Base-by-base conservation (phyloP, 2,113 vertebrate species). In the Galemys pyrenaicus region DNA sequence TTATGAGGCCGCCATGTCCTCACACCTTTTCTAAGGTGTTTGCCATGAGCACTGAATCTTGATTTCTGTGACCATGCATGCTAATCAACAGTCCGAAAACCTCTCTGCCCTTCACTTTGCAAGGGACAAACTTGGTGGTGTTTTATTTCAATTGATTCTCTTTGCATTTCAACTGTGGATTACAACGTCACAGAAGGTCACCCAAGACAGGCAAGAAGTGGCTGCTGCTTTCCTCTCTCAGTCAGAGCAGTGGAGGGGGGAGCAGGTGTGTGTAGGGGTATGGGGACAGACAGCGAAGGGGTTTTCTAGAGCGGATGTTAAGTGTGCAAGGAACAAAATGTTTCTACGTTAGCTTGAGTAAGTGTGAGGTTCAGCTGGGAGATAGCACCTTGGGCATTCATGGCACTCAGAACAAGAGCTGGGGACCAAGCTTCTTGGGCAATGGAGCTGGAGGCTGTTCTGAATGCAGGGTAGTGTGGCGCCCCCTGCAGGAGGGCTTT, bases 51-150 rank as follows among this genome's bases (percentile, higher is more conserved):
- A 2, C 62, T 51, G 37, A 30, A 54, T 54, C 62, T 26, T 30
- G 54, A 92, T 49, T 28, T 84, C 74, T 70, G 41, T 73, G 93
- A 35, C 6, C 77, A 56, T 13, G n/a, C 16, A 0, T 49, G 71
- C 46, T 87, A 92, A 84, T 30, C 64, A 79, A 78, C 9, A 78
- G 49, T 51, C 67, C 67, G 71, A 7, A 64, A 82, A 84, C 65
- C 60, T 54, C 70, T 80, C 71, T 87, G 89, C 77, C 84, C 88
- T 94, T 87, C 81, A 54, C 86, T 73, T 39, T 19, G 60, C 75
- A 91, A 95, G 80, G 39, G 74, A 82, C 54, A 81, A 39, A 35
- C 74, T 92, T 28, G 32, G 41, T 54, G 54, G 28, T 77, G 26
- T 79, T 88, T 80, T 49, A 65, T 89, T 85, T 84, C 46, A 79